Percentiles rank a stretch among this genome's conserved stretches.
These are phyloP conservation scores for Scaptomyza polygonia DNA, from an alignment of 2,888 invertebrate species.

Conservation along the genomic window DNA sequence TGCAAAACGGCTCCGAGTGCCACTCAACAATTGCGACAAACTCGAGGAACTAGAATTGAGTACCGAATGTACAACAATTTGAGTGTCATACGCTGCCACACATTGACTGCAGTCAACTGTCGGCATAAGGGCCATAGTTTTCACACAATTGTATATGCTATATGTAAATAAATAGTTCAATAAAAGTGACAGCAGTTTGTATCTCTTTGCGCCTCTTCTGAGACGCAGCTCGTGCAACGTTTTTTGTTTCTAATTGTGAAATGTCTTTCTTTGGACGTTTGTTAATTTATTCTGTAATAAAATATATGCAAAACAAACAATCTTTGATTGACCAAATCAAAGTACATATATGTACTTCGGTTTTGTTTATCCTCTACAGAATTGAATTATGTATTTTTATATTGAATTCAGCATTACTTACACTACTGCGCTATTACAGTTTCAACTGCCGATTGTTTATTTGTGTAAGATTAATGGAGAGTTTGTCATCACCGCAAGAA, in stretches of 20 bases:
- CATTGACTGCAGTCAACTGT: slow-evolving; percentile 28
- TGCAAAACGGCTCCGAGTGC: slow-evolving; percentile 14
- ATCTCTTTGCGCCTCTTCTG: slow-evolving; percentile 1
- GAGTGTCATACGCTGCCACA: slow-evolving; percentile 19
- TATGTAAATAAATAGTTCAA: slow-evolving; percentile 2
- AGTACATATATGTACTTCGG: not conserved
- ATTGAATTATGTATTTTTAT: not conserved
- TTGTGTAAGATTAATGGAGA: not conserved
- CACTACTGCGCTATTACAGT: not conserved
- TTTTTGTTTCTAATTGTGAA: no score
- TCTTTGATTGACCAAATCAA: not conserved
- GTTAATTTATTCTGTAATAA: not conserved
- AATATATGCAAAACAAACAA: not conserved
- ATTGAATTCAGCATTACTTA: not conserved
- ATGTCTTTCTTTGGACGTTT: no score
- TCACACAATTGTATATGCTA: not conserved
- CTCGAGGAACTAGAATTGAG: slow-evolving; percentile 6
- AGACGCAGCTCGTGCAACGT: no score
- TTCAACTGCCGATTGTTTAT: not conserved
- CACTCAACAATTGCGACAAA: slow-evolving; percentile 20
- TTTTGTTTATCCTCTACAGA: not conserved
- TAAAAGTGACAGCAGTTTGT: slow-evolving; percentile 4
- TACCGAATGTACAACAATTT: not conserved
- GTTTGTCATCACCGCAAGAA: slow-evolving; percentile 1
- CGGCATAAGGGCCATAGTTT: slow-evolving; percentile 4